Evolutionary conservation across 2,113 vertebrate genomes (phyloP), one percentile per base, ranked within the genome.

Genomic region (Dipodomys merriami): DNA sequence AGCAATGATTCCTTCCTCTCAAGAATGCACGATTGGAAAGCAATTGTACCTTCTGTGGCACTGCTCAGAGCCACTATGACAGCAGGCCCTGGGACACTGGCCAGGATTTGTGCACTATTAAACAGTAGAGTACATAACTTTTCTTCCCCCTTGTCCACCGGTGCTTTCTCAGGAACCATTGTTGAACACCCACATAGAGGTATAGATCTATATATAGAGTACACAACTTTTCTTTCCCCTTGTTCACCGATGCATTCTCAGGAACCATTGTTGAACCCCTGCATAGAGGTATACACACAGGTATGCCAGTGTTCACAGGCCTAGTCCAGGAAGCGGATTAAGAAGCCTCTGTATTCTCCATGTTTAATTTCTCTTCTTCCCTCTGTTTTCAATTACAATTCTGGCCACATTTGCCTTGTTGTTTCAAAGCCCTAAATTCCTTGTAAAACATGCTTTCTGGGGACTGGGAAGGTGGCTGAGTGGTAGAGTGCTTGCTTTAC

Each of bases 11-110:
- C 46, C 35, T 86, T 46, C 35, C 16, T 85, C 4, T 72, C 25
- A 6, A 83, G 22, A 29, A 35, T 71, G 39, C 94, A n/a, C 16
- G 12, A 80, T 83, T 94, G 65, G 86, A 94, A 84, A 87, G 39
- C 73, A 44, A 62, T 46, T 65, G 23, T 80, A 69, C 53, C 39
- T 35, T 86, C 33, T 74, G 20, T 84, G 7, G 10, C 7, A 13
- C 91, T 15, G 11, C 4, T 73, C 35, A n/a, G 11, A 7, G 20
- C 76, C 76, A 19, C 25, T n/a, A 83, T 39, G 39, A 39, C 39
- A 39, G 39, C 39, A 39, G 39, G 39, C 39, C 39, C 39, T 39
- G 39, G 69, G 62, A 27, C 30, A 60, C 8, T n/a, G 5, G 46
- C 86, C 33, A 90, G 71, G 18, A 72, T 27, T 71, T 76, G 6